Base-by-base conservation (phyloP, 2,888 invertebrate species). In the Operophtera brumata region DNA sequence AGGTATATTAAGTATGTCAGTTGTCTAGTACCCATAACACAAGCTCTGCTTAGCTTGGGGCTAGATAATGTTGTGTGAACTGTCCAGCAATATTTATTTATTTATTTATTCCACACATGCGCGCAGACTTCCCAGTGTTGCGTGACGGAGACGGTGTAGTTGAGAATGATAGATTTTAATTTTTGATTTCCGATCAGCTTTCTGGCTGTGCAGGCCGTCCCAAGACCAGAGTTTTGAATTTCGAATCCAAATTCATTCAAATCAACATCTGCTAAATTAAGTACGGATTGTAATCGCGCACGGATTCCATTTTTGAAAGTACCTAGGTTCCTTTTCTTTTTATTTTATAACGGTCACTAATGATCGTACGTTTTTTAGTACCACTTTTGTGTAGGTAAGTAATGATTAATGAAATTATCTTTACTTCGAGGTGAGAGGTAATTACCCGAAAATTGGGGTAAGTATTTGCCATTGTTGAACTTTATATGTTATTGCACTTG, bases 41-140 rank as follows among this genome's bases (percentile, higher is more conserved):
- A n/a, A n/a, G n/a, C n/a, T n/a, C n/a, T n/a, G n/a, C n/a, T n/a
- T n/a, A n/a, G n/a, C n/a, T n/a, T n/a, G n/a, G n/a, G n/a, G n/a
- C n/a, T n/a, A n/a, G n/a, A n/a, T n/a, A n/a, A n/a, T n/a, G n/a
- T n/a, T n/a, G n/a, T n/a, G n/a, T n/a, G n/a, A n/a, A n/a, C n/a
- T n/a, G n/a, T n/a, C n/a, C n/a, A n/a, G n/a, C n/a, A n/a, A n/a
- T n/a, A n/a, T n/a, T n/a, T n/a, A n/a, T n/a, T n/a, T 76, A 76
- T 82, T 82, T 77, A 67, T 71, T 73, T 69, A 85, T 85, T 80
- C 85, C 65, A 64, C 61, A 69, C 83, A 83, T 82, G 84, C 69
- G 65, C 65, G 52, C 55, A 66, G 56, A 77, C 83, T 82, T 84
- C 82, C 80, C 78, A 67, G 69, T 66, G 70, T 48, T 60, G 67